Evolutionary conservation across 1,140 invertebrate species (phyloP), one percentile per base, ranked within the genome.

Genomic region (Drosophila murphyi): DNA sequence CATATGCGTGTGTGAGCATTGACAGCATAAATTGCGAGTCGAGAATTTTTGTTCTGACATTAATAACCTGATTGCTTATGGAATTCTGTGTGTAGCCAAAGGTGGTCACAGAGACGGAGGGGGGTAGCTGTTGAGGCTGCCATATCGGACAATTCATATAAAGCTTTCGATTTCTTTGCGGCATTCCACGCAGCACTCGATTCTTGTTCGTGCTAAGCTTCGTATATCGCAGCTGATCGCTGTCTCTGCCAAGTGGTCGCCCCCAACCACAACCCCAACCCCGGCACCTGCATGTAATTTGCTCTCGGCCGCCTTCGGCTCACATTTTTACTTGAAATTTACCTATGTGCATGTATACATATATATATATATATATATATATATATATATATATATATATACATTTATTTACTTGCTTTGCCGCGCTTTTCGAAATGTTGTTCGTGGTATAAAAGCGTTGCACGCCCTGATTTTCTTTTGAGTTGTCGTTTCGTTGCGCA

Each of bases 381-480:
- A 41, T n/a, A 3, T 41, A 10, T 10, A n/a, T 41, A 6, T 43
- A 20, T n/a, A n/a, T 43, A 8, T 2, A 67, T 73, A 70, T 55
- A 12, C 12, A 65, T 76, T 51, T 76, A 47, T 41, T 45, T 56
- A 39, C 12, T 47, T 52, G n/a, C 63, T 64, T 67, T 56, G 56
- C 54, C 48, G 56, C 71, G 68, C 57, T 81, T 76, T 71, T 80
- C 78, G 80, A 85, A 83, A 61, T 69, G 80, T 74, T 76, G 76
- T 39, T 76, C 57, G 87, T 75, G 90, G 88, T 92, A 92, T 92
- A 92, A 92, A 92, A 87, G 90, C 90, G 75, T 90, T 81, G 88
- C 78, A 92, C 91, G 78, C 85, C 78, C 88, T 81, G 91, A 87
- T 91, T 92, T 92, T 92, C 91, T 92, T 92, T 92, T 90, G 90